Conservation (phyloP, 2,113 vertebrate species). For the Nerophis ophidion region DNA sequence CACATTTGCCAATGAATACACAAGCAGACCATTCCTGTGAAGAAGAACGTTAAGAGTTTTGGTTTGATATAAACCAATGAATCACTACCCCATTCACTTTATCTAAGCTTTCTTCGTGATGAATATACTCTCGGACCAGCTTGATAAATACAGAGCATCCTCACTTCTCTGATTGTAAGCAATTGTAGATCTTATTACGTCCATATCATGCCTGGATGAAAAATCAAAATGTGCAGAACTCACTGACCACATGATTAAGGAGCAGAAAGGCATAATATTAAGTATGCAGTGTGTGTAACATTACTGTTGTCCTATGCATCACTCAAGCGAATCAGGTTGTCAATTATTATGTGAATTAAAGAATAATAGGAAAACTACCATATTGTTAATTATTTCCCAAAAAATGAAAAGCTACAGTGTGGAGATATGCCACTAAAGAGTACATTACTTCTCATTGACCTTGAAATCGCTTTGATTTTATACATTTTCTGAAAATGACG, state of each 20-base stretch:
- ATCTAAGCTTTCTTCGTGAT: slow-evolving; percentile 13
- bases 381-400: not conserved
- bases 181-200: not conserved
- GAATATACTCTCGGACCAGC: slow-evolving; percentile 10
- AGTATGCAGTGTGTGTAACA: not conserved
- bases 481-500: not conserved
- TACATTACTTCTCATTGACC: not conserved
- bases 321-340: not conserved
- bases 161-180: not conserved
- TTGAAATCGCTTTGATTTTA: too few relatives aligned
- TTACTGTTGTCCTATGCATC: not conserved
- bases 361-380: not conserved
- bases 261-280: slow-evolving; percentile 7
- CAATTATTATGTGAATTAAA: not conserved
- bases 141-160: slow-evolving; percentile 2
- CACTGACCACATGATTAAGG: not conserved
- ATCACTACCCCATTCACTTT: too few relatives aligned
- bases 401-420: too few relatives aligned
- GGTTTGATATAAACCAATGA: too few relatives aligned
- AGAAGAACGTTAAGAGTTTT: too few relatives aligned
- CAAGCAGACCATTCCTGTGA: too few relatives aligned
- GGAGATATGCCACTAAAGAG: not conserved
- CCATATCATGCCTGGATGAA: not conserved
- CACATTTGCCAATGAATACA: slow-evolving; percentile 1
- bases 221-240: not conserved